phyloP scores from a whole-genome alignment of 2,888 invertebrate species.

The Trilocha varians region DNA sequence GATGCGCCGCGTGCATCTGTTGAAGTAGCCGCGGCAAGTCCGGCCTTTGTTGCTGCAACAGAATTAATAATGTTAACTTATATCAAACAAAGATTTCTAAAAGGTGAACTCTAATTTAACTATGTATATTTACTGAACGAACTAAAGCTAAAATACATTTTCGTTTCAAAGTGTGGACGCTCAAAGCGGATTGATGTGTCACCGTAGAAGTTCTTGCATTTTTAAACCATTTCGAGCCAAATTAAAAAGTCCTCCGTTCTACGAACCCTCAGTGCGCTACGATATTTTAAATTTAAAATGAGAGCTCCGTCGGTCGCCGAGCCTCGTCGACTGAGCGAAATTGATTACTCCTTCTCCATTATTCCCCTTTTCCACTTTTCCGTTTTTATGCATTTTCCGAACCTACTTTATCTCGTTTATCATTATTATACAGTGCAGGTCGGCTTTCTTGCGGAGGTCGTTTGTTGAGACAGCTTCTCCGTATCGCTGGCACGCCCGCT shows the following conservation, averaged over 20 bases:
- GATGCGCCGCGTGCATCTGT: constrained; percentile 94
- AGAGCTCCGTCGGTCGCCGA: constrained; percentile 59
- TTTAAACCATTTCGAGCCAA: constrained; percentile 64
- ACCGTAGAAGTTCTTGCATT: constrained; percentile 64
- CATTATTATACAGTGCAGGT: constrained; percentile 49
- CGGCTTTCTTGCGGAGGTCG: constrained; percentile 8
- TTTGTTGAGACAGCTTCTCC: constrained; percentile 3
- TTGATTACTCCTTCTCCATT: constrained; percentile 73
- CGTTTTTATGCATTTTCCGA: constrained; percentile 52
- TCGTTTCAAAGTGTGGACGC: constrained; percentile 42
- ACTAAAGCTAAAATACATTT: constrained; percentile 33
- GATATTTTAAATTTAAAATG: constrained; percentile 72
- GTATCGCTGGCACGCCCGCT: constrained; percentile 19
- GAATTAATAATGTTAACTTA: constrained; percentile 8
- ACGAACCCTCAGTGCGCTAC: constrained; percentile 49
- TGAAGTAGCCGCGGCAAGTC: constrained; percentile 88
- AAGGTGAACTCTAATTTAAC: not conserved
- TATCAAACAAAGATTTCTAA: not conserved
- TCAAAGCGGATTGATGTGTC: constrained; percentile 69
- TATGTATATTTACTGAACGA: constrained; percentile 20
- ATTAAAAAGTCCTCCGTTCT: constrained; percentile 68
- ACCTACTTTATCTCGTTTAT: constrained; percentile 62
- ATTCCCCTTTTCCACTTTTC: constrained; percentile 68
- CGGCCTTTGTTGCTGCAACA: constrained; percentile 85
- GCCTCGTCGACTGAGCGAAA: constrained; percentile 65